phyloP scores from a whole-genome alignment of 2,888 invertebrate species.

The Stegana nigrithorax region DNA sequence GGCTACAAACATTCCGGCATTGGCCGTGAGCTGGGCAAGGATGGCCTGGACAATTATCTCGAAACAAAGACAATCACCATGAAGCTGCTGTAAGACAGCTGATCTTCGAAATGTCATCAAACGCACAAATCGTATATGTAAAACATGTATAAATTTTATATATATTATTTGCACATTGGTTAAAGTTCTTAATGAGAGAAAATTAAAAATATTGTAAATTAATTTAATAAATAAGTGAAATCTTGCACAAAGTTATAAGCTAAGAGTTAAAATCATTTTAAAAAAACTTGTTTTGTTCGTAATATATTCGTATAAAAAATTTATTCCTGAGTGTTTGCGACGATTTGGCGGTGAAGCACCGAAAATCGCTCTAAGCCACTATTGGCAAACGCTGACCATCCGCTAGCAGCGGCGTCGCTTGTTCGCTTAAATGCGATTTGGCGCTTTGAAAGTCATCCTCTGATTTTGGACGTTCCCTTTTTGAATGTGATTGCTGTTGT shows the following conservation, averaged over 20 bases:
- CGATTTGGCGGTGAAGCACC: no score
- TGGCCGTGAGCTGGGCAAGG: conserved; percentile 86
- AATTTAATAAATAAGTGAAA: background rate
- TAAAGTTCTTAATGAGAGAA: conserved; percentile 3
- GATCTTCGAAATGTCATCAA: background rate
- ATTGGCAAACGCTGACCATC: conserved; percentile 19
- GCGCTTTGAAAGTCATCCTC: conserved; percentile 64
- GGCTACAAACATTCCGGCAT: conserved; percentile 89
- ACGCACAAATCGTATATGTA: background rate
- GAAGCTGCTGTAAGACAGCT: conserved; percentile 50
- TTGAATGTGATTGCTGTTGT: background rate
- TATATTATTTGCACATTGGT: conserved; percentile 26
- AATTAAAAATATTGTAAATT: background rate
- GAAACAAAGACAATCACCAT: conserved; percentile 83
- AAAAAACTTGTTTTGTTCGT: background rate
- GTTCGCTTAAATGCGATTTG: conserved; percentile 59
- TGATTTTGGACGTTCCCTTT: conserved; percentile 42
- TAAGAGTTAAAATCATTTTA: background rate
- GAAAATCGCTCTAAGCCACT: conserved; percentile 32
- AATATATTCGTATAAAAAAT: conserved; percentile 40
- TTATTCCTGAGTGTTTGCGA: conserved; percentile 49
- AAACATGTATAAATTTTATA: background rate
- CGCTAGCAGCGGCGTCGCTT: conserved; percentile 51
- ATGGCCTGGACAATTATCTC: conserved; percentile 81
- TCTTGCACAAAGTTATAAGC: no score